Evolutionary conservation across 2,797 vertebrate species (phyloP).

Genomic region (Masticophis lateralis): DNA sequence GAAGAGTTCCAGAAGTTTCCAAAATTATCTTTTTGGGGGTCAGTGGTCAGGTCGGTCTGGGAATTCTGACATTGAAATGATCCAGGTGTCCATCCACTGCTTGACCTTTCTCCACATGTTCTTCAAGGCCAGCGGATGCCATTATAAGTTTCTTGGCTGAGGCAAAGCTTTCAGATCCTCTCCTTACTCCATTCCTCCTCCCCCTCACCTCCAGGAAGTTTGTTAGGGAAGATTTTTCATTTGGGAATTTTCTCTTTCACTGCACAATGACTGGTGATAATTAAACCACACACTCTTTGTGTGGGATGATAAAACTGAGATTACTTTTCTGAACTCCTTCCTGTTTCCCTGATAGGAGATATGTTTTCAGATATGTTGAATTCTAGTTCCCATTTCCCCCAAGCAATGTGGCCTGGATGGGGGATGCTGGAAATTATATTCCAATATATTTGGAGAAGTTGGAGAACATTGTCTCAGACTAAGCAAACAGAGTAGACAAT

Average conservation of each 20-base stretch:
- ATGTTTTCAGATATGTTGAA: background rate
- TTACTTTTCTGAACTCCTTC: background rate
- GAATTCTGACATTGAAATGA: background rate
- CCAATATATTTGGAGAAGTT: background rate
- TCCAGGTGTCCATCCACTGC: background rate
- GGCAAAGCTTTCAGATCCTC: background rate
- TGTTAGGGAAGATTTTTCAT: background rate
- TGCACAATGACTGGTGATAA: background rate
- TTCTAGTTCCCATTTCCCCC: background rate
- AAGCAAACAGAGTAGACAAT: background rate
- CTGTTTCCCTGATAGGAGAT: too few relatives aligned
- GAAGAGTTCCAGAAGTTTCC: background rate
- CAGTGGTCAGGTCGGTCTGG: background rate
- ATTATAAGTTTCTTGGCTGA: slow-evolving; percentile 6
- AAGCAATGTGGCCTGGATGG: background rate
- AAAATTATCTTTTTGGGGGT: background rate
- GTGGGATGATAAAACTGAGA: background rate
- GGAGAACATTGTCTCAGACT: background rate
- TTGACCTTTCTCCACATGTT: background rate
- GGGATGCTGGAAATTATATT: background rate
- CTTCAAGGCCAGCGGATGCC: slow-evolving; percentile 7
- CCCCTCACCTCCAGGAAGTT: background rate
- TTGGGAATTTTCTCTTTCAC: background rate
- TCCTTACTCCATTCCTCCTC: background rate
- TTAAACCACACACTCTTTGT: background rate